These are phyloP conservation scores for Acyrthosiphon pisum DNA, from an alignment of 1,140 invertebrate genomes.

Conservation along the genomic window DNA sequence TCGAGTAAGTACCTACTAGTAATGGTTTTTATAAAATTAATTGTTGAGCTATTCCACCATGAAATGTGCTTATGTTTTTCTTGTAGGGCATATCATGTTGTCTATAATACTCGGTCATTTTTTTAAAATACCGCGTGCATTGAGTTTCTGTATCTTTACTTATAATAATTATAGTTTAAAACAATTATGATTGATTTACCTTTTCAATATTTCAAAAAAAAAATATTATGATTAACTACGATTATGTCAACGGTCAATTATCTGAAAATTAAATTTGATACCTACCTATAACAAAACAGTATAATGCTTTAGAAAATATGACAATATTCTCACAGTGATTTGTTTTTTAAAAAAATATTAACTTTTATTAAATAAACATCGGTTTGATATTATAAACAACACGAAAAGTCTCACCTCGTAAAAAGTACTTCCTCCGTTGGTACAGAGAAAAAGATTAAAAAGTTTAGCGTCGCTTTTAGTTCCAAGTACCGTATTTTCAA, in stretches of 20 bases:
- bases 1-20: no score
- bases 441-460: neutral
- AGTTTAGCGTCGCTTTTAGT: neutral
- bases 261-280: neutral
- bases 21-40: neutral
- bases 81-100: neutral
- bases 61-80: neutral
- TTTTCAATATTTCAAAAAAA: neutral
- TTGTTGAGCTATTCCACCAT: neutral
- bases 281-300: neutral
- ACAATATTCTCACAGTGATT: no score
- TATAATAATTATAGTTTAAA: neutral
- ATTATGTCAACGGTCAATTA: neutral
- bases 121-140: no score
- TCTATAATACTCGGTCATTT: neutral
- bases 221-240: no score
- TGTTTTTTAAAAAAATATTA: neutral
- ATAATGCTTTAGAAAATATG: no score
- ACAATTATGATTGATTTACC: neutral
- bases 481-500: neutral
- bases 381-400: neutral
- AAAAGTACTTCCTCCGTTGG: neutral
- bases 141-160: neutral
- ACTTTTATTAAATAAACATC: neutral
- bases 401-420: neutral